phyloP scores from a whole-genome alignment of 2,113 vertebrate species.

The Cinclus cinclus region DNA sequence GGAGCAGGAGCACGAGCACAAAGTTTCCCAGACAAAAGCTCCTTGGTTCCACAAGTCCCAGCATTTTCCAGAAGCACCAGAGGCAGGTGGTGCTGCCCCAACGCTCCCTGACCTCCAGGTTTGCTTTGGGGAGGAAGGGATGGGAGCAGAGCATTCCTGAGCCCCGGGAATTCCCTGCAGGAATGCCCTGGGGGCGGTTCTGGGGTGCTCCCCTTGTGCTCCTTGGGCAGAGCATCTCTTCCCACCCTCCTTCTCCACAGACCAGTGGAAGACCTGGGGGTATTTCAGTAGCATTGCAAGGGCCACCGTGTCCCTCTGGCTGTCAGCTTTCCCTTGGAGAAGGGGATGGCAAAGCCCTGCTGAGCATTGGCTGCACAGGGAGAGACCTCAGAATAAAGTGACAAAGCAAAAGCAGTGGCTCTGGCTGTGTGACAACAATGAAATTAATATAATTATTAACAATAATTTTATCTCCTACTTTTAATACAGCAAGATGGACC shows the following conservation, averaged over 20 bases:
- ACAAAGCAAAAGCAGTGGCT: slow-evolving; percentile 12
- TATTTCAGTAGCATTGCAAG: not conserved
- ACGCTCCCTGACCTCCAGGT: fast-evolving
- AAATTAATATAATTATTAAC: not conserved
- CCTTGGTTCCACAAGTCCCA: fast-evolving
- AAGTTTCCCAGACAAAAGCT: not conserved
- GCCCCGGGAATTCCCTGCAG: fast-evolving
- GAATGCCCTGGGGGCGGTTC: not conserved
- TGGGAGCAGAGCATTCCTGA: fast-evolving
- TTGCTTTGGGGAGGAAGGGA: fast-evolving
- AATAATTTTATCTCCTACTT: not conserved
- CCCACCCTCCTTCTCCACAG: not conserved
- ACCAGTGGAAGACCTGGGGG: fast-evolving
- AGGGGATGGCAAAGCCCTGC: not conserved
- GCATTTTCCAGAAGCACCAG: fast-evolving
- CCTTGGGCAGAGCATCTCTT: fast-evolving
- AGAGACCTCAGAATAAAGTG: not conserved
- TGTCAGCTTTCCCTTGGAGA: not conserved
- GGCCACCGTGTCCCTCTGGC: not conserved
- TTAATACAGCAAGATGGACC: slow-evolving; percentile 20
- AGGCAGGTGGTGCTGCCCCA: fast-evolving
- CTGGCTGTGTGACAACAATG: not conserved
- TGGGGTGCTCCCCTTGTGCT: not conserved
- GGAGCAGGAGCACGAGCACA: not conserved
- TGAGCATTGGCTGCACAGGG: not conserved